phyloP scores from a whole-genome alignment of 1,140 invertebrate genomes.

The Phthorimaea operculella region DNA sequence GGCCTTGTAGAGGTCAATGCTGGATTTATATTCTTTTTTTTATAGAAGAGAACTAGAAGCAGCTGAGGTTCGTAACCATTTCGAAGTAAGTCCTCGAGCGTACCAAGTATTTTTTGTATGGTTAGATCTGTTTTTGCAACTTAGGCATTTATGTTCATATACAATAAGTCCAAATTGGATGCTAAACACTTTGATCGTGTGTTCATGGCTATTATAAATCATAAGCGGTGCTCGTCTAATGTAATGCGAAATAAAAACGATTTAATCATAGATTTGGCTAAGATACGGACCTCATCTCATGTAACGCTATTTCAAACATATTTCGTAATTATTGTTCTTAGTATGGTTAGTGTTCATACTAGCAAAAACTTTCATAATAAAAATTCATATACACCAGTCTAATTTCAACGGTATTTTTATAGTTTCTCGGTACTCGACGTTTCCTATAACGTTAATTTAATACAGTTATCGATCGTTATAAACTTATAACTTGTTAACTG shows the following conservation, averaged over 20 bases:
- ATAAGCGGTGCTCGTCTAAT: constrained; percentile 1
- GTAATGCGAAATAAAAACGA: constrained; percentile 28
- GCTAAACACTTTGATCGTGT: not conserved
- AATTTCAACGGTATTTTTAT: too few relatives aligned
- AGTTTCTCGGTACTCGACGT: too few relatives aligned
- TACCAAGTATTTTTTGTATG: constrained; percentile 6
- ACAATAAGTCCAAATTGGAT: not conserved
- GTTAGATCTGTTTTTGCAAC: constrained; percentile 11
- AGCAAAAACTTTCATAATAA: too few relatives aligned
- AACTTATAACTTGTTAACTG: too few relatives aligned
- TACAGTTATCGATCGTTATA: too few relatives aligned
- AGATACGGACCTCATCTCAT: constrained; percentile 13
- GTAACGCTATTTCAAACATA: constrained; percentile 15
- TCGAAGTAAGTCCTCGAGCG: too few relatives aligned
- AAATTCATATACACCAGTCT: too few relatives aligned
- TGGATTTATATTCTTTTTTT: too few relatives aligned
- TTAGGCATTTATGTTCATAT: not conserved
- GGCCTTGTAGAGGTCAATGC: too few relatives aligned
- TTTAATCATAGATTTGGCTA: constrained; percentile 30
- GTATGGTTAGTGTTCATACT: not conserved
- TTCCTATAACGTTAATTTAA: too few relatives aligned
- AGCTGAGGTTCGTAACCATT: too few relatives aligned
- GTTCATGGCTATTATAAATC: not conserved
- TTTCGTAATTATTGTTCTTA: constrained; percentile 9
- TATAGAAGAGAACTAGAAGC: too few relatives aligned